These are phyloP conservation scores for Iguana delicatissima DNA, from an alignment of 2,797 vertebrate genomes.

Conservation along the genomic window DNA sequence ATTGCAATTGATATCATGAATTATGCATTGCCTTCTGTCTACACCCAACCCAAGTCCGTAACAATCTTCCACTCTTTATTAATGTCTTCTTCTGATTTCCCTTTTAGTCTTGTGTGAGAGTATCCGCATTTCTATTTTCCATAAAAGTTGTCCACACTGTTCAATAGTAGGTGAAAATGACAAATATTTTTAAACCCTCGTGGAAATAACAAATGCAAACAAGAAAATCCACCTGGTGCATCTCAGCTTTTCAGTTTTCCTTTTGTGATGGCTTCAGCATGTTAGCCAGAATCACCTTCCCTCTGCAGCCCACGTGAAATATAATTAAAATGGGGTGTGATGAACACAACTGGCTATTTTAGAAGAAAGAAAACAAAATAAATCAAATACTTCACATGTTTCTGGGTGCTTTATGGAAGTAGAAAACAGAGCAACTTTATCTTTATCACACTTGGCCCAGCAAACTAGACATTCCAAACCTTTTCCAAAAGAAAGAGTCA, in stretches of 20 bases:
- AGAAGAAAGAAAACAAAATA: not conserved
- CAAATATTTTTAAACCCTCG: not conserved
- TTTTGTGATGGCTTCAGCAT: not conserved
- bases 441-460: conserved; percentile 41
- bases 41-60: too few relatives aligned
- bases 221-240: rapidly evolving
- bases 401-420: rapidly evolving
- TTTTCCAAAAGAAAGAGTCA: not conserved
- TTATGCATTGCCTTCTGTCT: too few relatives aligned
- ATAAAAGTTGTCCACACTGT: too few relatives aligned
- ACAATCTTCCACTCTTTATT: too few relatives aligned
- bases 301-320: not conserved
- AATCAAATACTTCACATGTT: not conserved
- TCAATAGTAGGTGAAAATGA: too few relatives aligned
- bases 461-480: conserved; percentile 17
- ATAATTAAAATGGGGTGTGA: not conserved
- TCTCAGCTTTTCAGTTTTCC: not conserved
- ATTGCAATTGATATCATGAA: too few relatives aligned
- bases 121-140: too few relatives aligned
- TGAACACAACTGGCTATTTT: not conserved
- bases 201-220: not conserved
- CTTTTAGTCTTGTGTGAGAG: too few relatives aligned
- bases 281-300: conserved; percentile 9
- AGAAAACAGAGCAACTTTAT: not conserved
- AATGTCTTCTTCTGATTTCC: too few relatives aligned